Evolutionary conservation across 2,797 vertebrate species (phyloP).

Genomic region (Urocyon cinereoargenteus): DNA sequence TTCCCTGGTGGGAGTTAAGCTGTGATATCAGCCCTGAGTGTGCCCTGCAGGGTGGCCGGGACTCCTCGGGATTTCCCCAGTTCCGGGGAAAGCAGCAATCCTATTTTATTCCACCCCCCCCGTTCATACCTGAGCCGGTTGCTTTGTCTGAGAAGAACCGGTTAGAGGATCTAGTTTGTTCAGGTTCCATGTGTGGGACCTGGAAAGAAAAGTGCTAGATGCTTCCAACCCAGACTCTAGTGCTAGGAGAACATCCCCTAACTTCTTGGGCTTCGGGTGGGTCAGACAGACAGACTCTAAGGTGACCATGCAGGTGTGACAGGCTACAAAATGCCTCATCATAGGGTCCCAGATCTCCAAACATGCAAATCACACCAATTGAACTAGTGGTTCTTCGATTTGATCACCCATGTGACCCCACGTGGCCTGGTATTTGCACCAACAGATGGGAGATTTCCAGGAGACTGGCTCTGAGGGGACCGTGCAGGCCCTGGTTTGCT

Average conservation of each 20-base stretch:
- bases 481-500: neutral
- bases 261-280: neutral
- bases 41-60: neutral
- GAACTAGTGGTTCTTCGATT: neutral
- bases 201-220: neutral
- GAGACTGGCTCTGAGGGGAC: neutral
- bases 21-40: neutral
- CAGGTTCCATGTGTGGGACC: neutral
- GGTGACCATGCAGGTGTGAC: neutral
- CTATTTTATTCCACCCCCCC: rapidly evolving
- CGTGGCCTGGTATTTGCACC: neutral
- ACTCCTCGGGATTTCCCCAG: neutral
- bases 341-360: neutral
- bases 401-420: neutral
- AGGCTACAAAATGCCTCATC: neutral
- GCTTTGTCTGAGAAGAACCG: neutral
- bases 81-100: neutral
- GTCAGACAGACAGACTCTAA: neutral
- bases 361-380: neutral
- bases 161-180: neutral
- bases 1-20: neutral
- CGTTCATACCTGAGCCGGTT: no score
- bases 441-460: neutral
- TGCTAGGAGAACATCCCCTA: neutral
- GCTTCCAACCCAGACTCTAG: neutral